Evolutionary conservation across 2,113 vertebrate genomes (phyloP).

Genomic region (Sclerurus mexicanus): DNA sequence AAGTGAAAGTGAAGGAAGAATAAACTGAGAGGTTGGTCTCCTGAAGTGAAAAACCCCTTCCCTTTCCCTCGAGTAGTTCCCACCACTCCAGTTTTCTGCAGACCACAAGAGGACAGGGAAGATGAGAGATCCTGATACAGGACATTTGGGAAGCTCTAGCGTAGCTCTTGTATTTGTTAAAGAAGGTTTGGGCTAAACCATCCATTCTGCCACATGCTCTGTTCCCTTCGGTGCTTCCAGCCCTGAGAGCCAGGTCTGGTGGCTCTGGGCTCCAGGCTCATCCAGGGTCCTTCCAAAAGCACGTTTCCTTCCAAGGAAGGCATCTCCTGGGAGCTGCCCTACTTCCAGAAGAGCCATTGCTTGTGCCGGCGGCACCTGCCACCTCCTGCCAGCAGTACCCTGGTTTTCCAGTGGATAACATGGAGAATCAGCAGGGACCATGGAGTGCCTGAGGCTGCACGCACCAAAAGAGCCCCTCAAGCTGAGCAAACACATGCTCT

Average conservation of each 20-base stretch:
- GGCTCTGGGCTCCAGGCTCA: neutral
- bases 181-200: neutral
- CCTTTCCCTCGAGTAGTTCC: neutral
- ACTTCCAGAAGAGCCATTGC: neutral
- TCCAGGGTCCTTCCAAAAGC: neutral
- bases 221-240: neutral
- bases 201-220: neutral
- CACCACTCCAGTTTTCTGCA: neutral
- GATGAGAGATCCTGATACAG: slow-evolving; percentile 53
- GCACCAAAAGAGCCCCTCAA: neutral
- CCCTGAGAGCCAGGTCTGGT: neutral
- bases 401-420: neutral
- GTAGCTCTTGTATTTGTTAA: neutral
- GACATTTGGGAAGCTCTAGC: slow-evolving; percentile 19
- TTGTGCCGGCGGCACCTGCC: neutral
- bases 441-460: neutral
- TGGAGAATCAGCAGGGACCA: neutral
- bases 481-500: neutral
- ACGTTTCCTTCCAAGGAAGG: neutral
- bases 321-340: neutral
- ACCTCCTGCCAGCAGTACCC: neutral
- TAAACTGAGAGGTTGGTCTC: neutral
- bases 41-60: neutral
- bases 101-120: neutral
- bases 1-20: neutral